Evolutionary conservation across 2,888 invertebrate species (phyloP).

Genomic region (Corbicula japonica): DNA sequence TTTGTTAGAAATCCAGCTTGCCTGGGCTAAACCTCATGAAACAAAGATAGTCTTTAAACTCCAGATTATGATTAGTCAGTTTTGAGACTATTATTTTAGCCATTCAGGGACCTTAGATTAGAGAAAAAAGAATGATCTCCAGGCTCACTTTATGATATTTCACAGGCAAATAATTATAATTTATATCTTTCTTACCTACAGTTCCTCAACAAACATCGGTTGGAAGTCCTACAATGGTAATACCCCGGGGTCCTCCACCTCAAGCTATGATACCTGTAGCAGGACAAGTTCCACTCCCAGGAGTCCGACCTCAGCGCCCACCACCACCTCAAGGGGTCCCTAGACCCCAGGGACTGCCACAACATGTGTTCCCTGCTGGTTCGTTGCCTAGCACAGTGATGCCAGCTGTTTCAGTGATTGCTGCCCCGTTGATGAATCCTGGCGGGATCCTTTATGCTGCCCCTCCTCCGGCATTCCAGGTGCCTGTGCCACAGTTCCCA

Average conservation of each 20-base stretch:
- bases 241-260: conserved; percentile 44
- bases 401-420: conserved; percentile 41
- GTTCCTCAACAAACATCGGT: conserved; percentile 46
- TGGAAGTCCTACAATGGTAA: conserved; percentile 45
- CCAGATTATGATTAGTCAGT: too few relatives aligned
- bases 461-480: conserved; percentile 64
- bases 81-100: too few relatives aligned
- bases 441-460: conserved; percentile 70
- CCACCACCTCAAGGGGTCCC: conserved; percentile 25
- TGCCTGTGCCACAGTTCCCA: conserved; percentile 70
- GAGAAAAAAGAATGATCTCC: too few relatives aligned
- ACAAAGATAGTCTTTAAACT: too few relatives aligned
- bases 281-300: conserved; percentile 56
- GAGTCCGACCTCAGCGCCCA: conserved; percentile 30
- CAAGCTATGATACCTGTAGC: conserved; percentile 43
- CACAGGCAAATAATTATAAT: too few relatives aligned
- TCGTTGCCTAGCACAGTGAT: conserved; percentile 23
- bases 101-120: too few relatives aligned
- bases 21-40: too few relatives aligned
- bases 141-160: too few relatives aligned
- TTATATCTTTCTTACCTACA: too few relatives aligned
- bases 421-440: conserved; percentile 41
- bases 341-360: conserved; percentile 53
- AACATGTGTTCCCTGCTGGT: conserved; percentile 28
- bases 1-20: too few relatives aligned